A percentile compares a stretch with the other conserved stretches of the same genome.
phyloP scores from a whole-genome alignment of 2,797 vertebrate species.

The Gephyroberyx darwinii region DNA sequence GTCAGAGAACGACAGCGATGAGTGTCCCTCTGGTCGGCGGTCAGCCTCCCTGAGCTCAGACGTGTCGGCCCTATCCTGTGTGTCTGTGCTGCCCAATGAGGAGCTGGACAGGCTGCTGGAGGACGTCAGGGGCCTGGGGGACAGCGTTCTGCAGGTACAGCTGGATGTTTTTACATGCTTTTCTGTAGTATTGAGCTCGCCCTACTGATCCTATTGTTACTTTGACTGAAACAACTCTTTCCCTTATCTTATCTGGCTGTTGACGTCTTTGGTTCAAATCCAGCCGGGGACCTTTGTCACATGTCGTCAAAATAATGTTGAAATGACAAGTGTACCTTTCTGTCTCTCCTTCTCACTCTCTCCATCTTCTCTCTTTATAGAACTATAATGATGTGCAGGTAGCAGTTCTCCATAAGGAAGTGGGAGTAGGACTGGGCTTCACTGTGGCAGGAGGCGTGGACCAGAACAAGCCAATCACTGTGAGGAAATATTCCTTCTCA shows the following conservation, averaged over 20 bases:
- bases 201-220: too few species aligned
- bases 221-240: too few species aligned
- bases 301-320: too few species aligned
- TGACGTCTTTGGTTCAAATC: too few species aligned
- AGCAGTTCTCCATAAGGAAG: constrained; percentile 86
- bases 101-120: constrained; percentile 83
- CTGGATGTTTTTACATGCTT: background rate
- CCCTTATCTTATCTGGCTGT: background rate
- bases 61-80: constrained; percentile 79
- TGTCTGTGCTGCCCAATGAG: constrained; percentile 80
- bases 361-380: constrained; percentile 54
- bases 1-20: constrained; percentile 68
- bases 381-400: constrained; percentile 82
- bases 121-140: constrained; percentile 79
- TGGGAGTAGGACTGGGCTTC: constrained; percentile 84
- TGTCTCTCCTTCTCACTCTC: background rate
- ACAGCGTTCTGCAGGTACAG: constrained; percentile 77
- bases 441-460: constrained; percentile 85
- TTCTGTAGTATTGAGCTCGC: background rate
- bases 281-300: too few species aligned
- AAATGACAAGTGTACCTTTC: too few species aligned
- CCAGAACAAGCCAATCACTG: constrained; percentile 84
- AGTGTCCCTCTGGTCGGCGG: constrained; percentile 63
- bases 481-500: constrained; percentile 61
- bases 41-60: constrained; percentile 82